Percentiles rank a stretch among this genome's conserved stretches.
phyloP scores from a whole-genome alignment of 1,140 invertebrate species.

The Mizuhopecten yessoensis region DNA sequence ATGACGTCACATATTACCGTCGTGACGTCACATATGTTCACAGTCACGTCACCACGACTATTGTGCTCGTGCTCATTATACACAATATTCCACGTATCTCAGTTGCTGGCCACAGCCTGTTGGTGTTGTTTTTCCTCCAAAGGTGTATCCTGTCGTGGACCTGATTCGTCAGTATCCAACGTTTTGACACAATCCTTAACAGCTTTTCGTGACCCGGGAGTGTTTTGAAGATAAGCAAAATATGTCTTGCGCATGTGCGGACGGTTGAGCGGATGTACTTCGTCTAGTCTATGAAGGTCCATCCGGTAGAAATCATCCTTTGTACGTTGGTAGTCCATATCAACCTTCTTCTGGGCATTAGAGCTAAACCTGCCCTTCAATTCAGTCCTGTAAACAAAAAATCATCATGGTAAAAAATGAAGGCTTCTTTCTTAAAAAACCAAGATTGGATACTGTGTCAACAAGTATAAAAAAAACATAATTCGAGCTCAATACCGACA shows the following conservation, averaged over 20 bases:
- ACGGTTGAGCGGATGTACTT: slow-evolving; percentile 76
- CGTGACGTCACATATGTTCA: background rate
- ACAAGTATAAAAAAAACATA: no score
- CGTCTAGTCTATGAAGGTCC: slow-evolving; percentile 80
- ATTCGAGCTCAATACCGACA: no score
- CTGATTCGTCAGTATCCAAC: slow-evolving; percentile 48
- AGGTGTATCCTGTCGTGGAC: slow-evolving; percentile 44
- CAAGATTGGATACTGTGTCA: no score
- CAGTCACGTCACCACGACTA: background rate
- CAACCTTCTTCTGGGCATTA: slow-evolving; percentile 72
- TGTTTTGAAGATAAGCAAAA: slow-evolving; percentile 82
- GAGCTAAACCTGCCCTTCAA: slow-evolving; percentile 76
- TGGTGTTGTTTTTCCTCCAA: background rate
- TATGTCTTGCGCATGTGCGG: slow-evolving; percentile 78
- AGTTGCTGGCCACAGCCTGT: background rate
- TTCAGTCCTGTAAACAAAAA: slow-evolving; percentile 74
- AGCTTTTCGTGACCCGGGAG: slow-evolving; percentile 79
- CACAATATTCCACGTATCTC: background rate
- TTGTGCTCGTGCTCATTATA: background rate
- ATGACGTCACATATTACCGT: background rate
- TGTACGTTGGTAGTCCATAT: slow-evolving; percentile 79
- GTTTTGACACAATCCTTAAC: slow-evolving; percentile 76
- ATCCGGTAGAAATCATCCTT: slow-evolving; percentile 81
- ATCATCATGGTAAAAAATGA: no score
- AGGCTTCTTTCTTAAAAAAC: no score